A percentile compares a stretch with the other conserved stretches of the same genome.
These are phyloP conservation scores for Ifrita kowaldi DNA, from an alignment of 2,113 vertebrate species.

Conservation along the genomic window DNA sequence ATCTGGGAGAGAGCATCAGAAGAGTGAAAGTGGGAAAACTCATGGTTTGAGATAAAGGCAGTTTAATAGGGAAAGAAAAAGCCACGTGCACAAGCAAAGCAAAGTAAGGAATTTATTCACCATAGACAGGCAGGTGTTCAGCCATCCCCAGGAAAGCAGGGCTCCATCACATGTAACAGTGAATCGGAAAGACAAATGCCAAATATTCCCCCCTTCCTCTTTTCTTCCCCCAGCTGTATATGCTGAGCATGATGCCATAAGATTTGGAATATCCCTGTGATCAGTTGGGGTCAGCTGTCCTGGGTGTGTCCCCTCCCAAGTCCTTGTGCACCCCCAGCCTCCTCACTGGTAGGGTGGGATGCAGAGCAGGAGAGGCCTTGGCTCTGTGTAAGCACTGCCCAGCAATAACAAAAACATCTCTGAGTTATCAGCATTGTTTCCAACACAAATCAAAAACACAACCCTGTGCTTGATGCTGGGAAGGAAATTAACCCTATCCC, in stretches of 20 bases:
- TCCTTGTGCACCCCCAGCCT: background rate
- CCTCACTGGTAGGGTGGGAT: background rate
- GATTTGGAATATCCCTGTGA: background rate
- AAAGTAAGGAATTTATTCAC: background rate
- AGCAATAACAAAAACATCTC: background rate
- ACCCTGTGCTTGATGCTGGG: background rate
- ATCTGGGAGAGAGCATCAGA: background rate
- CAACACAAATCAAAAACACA: background rate
- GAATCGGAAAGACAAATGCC: background rate
- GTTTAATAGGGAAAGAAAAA: background rate
- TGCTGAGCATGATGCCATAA: background rate
- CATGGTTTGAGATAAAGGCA: background rate
- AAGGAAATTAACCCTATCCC: background rate
- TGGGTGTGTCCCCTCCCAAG: background rate
- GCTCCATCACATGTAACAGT: rapidly evolving
- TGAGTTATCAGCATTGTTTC: background rate
- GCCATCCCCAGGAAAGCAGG: background rate
- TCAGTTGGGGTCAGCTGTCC: background rate
- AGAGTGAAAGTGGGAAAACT: background rate
- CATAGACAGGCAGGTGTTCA: background rate
- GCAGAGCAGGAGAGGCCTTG: background rate
- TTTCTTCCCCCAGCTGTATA: background rate
- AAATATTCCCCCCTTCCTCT: background rate
- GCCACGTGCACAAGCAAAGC: background rate
- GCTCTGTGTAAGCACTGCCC: background rate